Conservation (phyloP, 2,113 vertebrate species). For the Eublepharis macularius region DNA sequence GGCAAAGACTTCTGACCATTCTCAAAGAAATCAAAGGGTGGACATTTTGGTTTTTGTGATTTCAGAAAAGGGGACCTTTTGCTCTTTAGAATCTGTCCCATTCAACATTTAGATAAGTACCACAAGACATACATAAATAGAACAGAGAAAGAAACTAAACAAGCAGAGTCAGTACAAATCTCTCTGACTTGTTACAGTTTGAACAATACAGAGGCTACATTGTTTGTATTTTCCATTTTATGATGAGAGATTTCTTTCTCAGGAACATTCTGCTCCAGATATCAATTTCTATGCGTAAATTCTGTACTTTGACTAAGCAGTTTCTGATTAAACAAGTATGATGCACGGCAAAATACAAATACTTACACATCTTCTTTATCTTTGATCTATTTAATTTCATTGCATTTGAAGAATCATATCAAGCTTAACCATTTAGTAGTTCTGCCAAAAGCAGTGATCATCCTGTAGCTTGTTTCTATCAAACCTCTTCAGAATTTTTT, state of each 20-base stretch:
- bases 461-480: neutral
- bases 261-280: conserved; percentile 18
- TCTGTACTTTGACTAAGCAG: neutral
- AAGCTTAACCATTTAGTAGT: neutral
- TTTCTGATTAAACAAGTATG: neutral
- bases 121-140: neutral
- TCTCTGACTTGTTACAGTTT: neutral
- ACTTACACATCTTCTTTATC: neutral
- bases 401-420: neutral
- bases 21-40: neutral
- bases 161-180: neutral
- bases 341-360: neutral
- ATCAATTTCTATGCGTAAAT: conserved; percentile 9
- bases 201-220: neutral
- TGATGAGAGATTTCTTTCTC: conserved; percentile 17
- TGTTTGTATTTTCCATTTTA: neutral
- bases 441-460: neutral
- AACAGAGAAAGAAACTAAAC: neutral
- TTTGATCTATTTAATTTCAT: neutral
- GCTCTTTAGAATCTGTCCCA: neutral
- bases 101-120: neutral
- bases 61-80: neutral
- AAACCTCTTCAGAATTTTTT: neutral
- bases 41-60: neutral
- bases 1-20: neutral